Base-by-base conservation (phyloP, 2,113 vertebrate species). In the Serinus canaria region DNA sequence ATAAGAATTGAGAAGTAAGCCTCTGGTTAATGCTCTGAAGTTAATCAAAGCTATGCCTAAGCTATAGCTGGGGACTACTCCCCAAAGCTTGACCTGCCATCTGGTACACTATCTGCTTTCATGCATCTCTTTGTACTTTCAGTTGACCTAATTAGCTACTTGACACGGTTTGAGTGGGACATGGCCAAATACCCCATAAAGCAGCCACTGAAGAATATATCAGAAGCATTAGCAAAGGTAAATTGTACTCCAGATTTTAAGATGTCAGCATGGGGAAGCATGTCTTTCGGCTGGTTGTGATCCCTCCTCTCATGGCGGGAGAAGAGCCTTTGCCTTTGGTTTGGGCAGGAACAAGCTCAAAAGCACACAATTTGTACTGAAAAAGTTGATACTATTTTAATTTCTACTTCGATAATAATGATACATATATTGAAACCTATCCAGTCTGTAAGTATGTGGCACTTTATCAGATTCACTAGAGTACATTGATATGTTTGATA, bases 151-250 rank as follows among this genome's bases (percentile, higher is more conserved):
- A 97, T 98, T 55, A 98, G 98, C 92, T 99, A 99, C 14, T 94
- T 99, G 97, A 98, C 98, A 63, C 98, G 96, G 70, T 99, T 99
- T 95, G 99, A 99, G 82, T 99, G 99, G 99, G 99, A 99, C 98
- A 99, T 99, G 98, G 99, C 99, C 97, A 99, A 99, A 92, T 99
- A 99, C 76, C 98, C 99, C 27, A 98, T 98, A 27, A 98, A 98
- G 93, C 98, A 99, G 96, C 98, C 99, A 0, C 98, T 99, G 94
- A 98, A 98, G 95, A 97, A 93, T 47, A 98, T 99, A 95, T 97
- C 98, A 91, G 99, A 99, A 84, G 97, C 98, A n/a, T 98, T 99
- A 87, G 78, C 95, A 79, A 99, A 99, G 99, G 99, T 99, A 98
- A 96, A 75, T 68, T 58, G 15, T 64, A 30, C 59, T 76, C 41